These are phyloP conservation scores for Zelleria hepariella DNA, from an alignment of 2,888 invertebrate genomes.

Conservation along the genomic window DNA sequence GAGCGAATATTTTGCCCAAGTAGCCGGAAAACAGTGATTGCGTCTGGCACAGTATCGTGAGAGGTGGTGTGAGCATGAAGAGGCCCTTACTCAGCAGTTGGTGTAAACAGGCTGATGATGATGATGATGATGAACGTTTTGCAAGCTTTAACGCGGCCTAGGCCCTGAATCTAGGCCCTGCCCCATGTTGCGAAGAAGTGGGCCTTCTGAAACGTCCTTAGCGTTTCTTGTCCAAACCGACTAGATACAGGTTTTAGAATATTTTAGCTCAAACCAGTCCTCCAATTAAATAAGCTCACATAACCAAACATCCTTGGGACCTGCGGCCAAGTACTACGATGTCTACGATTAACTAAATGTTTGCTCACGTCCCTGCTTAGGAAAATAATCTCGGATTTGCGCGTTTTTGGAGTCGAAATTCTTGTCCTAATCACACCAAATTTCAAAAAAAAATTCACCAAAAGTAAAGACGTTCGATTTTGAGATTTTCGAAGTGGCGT, in stretches of 20 bases:
- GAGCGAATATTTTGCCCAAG: too few relatives aligned
- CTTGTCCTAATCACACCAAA: background rate
- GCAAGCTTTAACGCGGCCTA: too few relatives aligned
- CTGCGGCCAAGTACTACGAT: background rate
- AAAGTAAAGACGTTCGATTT: too few relatives aligned
- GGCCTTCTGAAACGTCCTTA: background rate
- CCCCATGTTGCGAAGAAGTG: background rate
- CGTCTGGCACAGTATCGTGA: too few relatives aligned
- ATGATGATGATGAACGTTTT: too few relatives aligned
- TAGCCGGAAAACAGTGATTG: too few relatives aligned
- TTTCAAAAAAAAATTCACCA: background rate
- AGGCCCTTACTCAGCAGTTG: too few relatives aligned
- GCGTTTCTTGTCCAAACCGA: background rate
- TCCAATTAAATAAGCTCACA: background rate
- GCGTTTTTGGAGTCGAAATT: too few relatives aligned
- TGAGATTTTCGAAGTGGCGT: too few relatives aligned
- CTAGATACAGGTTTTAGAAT: background rate
- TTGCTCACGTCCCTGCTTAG: background rate
- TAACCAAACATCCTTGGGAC: background rate
- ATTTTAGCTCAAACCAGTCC: background rate
- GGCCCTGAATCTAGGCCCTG: too few relatives aligned
- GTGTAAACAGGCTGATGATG: too few relatives aligned
- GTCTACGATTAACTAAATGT: background rate
- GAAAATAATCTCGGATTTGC: background rate
- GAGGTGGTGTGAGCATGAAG: too few relatives aligned